Evolutionary conservation across 2,797 vertebrate genomes (phyloP).

Genomic region (Myiothlypis chrysogaster): DNA sequence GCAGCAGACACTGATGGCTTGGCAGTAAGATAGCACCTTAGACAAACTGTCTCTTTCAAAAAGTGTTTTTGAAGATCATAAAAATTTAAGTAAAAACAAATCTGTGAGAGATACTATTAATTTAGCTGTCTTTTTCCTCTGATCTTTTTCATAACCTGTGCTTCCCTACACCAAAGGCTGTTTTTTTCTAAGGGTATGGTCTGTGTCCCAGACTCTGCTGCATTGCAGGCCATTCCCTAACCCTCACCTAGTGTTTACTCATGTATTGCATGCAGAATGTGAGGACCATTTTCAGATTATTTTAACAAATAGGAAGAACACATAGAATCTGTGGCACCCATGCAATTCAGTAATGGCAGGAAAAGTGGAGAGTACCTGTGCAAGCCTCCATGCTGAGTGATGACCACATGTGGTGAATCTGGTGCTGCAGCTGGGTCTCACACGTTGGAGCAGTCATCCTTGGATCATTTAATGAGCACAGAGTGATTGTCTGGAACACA

Average conservation of each 20-base stretch:
- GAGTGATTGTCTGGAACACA: neutral
- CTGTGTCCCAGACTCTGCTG: neutral
- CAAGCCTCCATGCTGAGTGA: neutral
- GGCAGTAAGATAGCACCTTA: neutral
- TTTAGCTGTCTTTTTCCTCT: neutral
- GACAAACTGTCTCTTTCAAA: neutral
- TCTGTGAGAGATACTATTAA: neutral
- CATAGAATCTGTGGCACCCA: neutral
- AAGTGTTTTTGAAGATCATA: neutral
- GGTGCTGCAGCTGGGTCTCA: neutral
- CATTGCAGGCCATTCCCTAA: neutral
- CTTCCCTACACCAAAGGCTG: neutral
- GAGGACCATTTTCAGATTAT: neutral
- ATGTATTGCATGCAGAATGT: neutral
- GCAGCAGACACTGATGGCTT: neutral
- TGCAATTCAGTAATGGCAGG: neutral
- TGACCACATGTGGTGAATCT: neutral
- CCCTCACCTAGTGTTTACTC: neutral
- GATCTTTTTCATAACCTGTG: neutral
- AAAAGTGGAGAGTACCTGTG: neutral
- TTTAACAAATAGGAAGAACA: neutral
- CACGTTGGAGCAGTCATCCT: neutral
- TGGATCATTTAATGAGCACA: neutral
- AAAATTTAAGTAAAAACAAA: slow-evolving; percentile 3
- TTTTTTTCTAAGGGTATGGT: neutral